phyloP scores from a whole-genome alignment of 2,888 invertebrate genomes.

The Limenitis camilla region DNA sequence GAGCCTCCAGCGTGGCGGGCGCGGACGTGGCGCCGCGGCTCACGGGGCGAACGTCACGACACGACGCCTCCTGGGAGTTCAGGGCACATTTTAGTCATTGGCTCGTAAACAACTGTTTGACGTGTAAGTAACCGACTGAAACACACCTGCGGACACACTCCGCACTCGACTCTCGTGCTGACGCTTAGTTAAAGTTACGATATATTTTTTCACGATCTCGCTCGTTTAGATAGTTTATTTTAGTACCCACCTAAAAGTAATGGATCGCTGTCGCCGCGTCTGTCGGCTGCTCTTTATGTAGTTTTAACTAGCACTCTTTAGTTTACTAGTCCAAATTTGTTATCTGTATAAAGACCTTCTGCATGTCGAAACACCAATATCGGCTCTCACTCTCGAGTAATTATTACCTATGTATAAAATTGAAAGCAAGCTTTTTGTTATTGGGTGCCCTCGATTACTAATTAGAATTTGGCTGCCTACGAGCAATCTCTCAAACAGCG shows the following conservation, averaged over 20 bases:
- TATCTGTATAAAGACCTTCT: background rate
- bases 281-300: conserved; percentile 9
- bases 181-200: conserved; percentile 5
- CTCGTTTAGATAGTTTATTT: conserved; percentile 8
- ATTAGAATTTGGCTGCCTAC: background rate
- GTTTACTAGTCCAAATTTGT: background rate
- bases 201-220: conserved; percentile 13
- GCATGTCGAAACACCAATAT: background rate
- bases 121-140: background rate
- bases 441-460: background rate
- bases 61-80: conserved; percentile 30
- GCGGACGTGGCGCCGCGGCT: conserved; percentile 4
- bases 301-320: conserved; percentile 9
- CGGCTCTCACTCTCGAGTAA: too few relatives aligned
- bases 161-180: conserved; percentile 16
- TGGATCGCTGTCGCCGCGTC: conserved; percentile 15
- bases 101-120: conserved; percentile 38
- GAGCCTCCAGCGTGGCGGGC: conserved; percentile 77
- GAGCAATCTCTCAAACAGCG: background rate
- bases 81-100: conserved; percentile 40
- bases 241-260: conserved; percentile 14
- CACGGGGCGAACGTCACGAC: too few relatives aligned
- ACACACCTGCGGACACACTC: background rate
- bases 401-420: too few relatives aligned
- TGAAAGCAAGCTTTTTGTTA: too few relatives aligned